Evolutionary conservation across 2,888 invertebrate species (phyloP), one percentile per base, ranked within the genome.

Genomic region (Leptothorax acervorum): DNA sequence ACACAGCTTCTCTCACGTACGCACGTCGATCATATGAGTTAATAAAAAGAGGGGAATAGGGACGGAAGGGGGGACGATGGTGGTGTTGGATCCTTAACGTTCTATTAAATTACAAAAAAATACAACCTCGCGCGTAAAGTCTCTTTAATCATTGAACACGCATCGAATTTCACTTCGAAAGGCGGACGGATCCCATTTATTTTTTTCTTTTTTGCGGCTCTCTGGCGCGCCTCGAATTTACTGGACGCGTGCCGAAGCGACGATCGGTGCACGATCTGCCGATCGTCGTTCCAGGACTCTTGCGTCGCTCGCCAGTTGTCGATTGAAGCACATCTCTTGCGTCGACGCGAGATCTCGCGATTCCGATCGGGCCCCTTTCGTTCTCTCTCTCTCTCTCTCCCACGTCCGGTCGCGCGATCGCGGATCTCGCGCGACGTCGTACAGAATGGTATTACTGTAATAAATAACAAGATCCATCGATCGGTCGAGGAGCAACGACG

Each of bases 31-130:
- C 81, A 42, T 86, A 76, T 42, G 73, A 85, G 84, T 91, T 91
- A 90, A 87, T 90, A 79, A 84, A 85, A 65, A 86, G 48, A 55
- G 35, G 35, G 11, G 48, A n/a, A 8, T 18, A 6, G 18, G 55
- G n/a, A 31, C 3, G 35, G 60, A 31, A 15, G 35, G 12, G 45
- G 31, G 11, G 78, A 15, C 70, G 45, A 48, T 60, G 45, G 23
- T 42, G 68, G 35, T 71, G 42, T 35, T 35, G 55, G 83, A 53
- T 85, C 42, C 91, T 88, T 89, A 91, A 71, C 55, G 66, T 53
- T 82, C 42, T 92, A 91, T 92, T 92, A 93, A 93, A 92, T 93
- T 92, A 92, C 92, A 92, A 91, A 88, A 90, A 89, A 93, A 90
- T 91, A 93, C 91, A 93, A 92, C 78, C 91, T 92, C 90, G 68